phyloP scores from a whole-genome alignment of 2,888 invertebrate genomes.

The Hylaea fasciaria region DNA sequence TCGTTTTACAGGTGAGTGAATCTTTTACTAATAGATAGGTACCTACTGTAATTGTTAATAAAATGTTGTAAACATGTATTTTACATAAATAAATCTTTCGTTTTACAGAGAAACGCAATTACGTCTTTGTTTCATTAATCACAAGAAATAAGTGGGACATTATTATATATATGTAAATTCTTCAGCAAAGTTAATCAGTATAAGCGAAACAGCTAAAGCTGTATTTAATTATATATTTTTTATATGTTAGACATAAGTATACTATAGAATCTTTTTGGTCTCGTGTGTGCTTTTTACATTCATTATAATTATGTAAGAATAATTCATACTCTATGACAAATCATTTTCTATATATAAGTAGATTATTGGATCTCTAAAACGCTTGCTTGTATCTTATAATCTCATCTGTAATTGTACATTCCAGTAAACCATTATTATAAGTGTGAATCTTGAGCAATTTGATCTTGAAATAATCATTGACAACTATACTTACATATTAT shows the following conservation, averaged over 20 bases:
- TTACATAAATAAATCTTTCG: too few species aligned
- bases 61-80: too few species aligned
- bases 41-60: too few species aligned
- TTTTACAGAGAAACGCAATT: too few species aligned
- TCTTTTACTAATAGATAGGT: too few species aligned
- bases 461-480: neutral
- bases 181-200: slow-evolving; percentile 74
- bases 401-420: slow-evolving; percentile 80
- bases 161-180: slow-evolving; percentile 66
- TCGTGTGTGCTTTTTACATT: slow-evolving; percentile 52
- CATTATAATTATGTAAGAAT: slow-evolving; percentile 20
- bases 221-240: slow-evolving; percentile 59
- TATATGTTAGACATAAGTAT: slow-evolving; percentile 56
- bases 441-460: slow-evolving; percentile 44
- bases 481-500: neutral
- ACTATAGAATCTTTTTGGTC: slow-evolving; percentile 46
- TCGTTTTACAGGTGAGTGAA: too few species aligned
- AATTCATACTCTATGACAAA: slow-evolving; percentile 11
- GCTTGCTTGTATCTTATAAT: slow-evolving; percentile 63
- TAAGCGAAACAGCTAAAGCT: slow-evolving; percentile 68
- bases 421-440: slow-evolving; percentile 72
- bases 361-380: slow-evolving; percentile 75
- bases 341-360: slow-evolving; percentile 29
- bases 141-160: too few species aligned
- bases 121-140: too few species aligned